A percentile compares a stretch with the other conserved stretches of the same genome.
These are phyloP conservation scores for Uria lomvia DNA, from an alignment of 2,113 vertebrate genomes.

Conservation along the genomic window DNA sequence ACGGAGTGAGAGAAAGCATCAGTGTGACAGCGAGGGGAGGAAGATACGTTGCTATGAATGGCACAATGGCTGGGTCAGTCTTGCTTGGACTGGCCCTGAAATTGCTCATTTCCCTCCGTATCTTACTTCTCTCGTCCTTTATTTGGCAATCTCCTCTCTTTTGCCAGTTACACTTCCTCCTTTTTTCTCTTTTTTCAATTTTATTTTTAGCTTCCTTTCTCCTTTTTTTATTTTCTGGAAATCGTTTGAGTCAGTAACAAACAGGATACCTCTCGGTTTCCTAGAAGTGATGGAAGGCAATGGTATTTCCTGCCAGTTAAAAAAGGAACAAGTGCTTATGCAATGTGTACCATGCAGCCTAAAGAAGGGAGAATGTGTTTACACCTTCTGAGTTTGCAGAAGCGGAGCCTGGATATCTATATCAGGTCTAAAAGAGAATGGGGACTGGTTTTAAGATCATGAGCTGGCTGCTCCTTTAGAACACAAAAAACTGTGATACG, in stretches of 20 bases:
- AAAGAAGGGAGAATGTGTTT: neutral
- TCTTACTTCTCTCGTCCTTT: neutral
- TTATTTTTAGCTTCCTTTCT: neutral
- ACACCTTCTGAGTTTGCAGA: neutral
- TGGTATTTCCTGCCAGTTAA: neutral
- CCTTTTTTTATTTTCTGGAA: neutral
- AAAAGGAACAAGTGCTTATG: neutral
- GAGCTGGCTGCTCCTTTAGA: neutral
- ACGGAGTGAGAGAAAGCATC: neutral
- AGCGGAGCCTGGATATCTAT: neutral
- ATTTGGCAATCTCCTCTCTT: neutral
- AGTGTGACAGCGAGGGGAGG: neutral
- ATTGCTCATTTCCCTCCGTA: neutral
- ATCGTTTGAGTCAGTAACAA: neutral
- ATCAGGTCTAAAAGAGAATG: neutral
- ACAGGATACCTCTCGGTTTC: neutral
- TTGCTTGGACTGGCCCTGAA: neutral
- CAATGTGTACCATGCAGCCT: neutral
- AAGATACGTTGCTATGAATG: neutral
- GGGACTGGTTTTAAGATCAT: neutral
- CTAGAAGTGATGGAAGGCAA: neutral
- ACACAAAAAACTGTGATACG: neutral
- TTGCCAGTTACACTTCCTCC: neutral
- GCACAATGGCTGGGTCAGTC: neutral
- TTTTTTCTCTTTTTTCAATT: accelerated